A percentile compares a stretch with the other conserved stretches of the same genome.
Conservation (phyloP, 2,888 invertebrate species). For the Formica aserva region DNA sequence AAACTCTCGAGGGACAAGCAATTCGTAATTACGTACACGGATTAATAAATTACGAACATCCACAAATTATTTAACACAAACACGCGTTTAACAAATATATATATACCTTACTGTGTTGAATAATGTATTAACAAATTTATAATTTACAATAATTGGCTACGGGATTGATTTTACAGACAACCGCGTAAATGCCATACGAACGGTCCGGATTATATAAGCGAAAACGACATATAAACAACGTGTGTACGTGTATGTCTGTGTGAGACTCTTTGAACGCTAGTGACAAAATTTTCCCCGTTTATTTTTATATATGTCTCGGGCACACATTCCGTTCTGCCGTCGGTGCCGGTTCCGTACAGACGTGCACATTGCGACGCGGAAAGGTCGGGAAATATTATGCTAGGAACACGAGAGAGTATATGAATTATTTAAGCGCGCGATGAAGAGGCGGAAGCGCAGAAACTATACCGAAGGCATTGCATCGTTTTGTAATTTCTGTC, state of each 20-base stretch:
- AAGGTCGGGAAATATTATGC: constrained; percentile 71
- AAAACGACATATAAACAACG: constrained; percentile 7
- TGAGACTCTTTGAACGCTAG: not conserved
- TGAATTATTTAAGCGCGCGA: constrained; percentile 74
- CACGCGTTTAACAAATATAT: no score
- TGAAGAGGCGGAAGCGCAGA: constrained; percentile 65
- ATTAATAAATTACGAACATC: not conserved
- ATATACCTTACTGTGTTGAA: not conserved
- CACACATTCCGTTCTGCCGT: constrained; percentile 46
- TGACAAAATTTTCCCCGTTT: constrained; percentile 39
- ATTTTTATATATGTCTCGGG: constrained; percentile 34
- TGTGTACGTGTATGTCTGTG: not conserved
- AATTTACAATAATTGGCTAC: not conserved
- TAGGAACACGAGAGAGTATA: constrained; percentile 50
- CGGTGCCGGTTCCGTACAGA: constrained; percentile 5
- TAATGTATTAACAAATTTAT: not conserved
- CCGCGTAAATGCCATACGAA: not conserved
- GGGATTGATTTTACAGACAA: not conserved
- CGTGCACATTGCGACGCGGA: constrained; percentile 46
- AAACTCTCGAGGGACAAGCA: constrained; percentile 2
- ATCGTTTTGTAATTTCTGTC: constrained; percentile 33
- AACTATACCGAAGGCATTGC: constrained; percentile 60
- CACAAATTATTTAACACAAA: no score
- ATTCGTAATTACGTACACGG: constrained; percentile 3
- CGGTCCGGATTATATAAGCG: not conserved